Conservation (phyloP, 2,797 vertebrate genomes). For the Sebastolobus altivelis region DNA sequence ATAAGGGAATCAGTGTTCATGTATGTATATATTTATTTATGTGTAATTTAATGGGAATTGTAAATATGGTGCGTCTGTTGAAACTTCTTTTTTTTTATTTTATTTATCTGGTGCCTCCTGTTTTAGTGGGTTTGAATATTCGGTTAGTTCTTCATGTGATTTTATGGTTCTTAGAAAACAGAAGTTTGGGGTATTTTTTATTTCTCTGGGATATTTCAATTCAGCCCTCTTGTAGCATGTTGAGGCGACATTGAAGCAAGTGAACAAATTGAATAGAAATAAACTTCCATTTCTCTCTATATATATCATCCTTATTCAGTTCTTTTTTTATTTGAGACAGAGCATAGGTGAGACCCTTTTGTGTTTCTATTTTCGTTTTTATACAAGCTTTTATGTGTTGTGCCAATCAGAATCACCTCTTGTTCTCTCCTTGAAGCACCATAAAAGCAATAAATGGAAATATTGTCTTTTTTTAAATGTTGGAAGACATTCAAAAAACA, state of each 20-base stretch:
- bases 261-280: constrained; percentile 93
- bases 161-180: constrained; percentile 98
- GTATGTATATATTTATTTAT: constrained; percentile 99
- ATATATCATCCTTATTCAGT: constrained; percentile 89
- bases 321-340: constrained; percentile 84
- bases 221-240: constrained; percentile 99
- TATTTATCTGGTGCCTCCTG: constrained; percentile 99
- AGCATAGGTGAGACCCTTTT: constrained; percentile 88
- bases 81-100: constrained; percentile 90
- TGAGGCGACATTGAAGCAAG: constrained; percentile 94
- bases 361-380: constrained; percentile 89
- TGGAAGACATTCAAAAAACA: constrained; percentile 86
- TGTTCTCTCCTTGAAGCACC: constrained; percentile 91
- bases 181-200: constrained; percentile 89
- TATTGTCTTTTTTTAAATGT: constrained; percentile 91
- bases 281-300: constrained; percentile 90
- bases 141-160: constrained; percentile 98
- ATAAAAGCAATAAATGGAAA: constrained; percentile 97
- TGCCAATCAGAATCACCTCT: constrained; percentile 90
- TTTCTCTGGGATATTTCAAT: constrained; percentile 94
- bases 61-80: constrained; percentile 99
- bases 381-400: constrained; percentile 91
- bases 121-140: constrained; percentile 99
- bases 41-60: constrained; percentile 99
- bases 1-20: constrained; percentile 99